phyloP scores from a whole-genome alignment of 2,888 invertebrate genomes.

The Drosophila vallismaia region DNA sequence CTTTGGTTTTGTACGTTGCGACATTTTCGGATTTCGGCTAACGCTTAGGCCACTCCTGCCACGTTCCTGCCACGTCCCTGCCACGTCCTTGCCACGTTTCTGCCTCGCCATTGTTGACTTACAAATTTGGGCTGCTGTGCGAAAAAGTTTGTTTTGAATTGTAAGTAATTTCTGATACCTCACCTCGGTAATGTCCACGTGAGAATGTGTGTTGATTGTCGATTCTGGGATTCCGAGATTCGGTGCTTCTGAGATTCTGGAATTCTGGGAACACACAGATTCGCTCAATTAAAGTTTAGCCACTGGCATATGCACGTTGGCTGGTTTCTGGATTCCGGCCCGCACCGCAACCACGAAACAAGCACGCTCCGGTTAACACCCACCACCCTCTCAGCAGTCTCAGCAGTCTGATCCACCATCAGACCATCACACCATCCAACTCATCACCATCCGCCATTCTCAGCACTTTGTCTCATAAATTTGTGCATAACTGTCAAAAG shows the following conservation, averaged over 20 bases:
- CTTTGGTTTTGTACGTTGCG: conserved; percentile 68
- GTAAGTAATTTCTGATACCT: conserved; percentile 78
- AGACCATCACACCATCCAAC: background rate
- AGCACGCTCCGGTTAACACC: conserved; percentile 17
- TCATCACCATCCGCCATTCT: conserved; percentile 53
- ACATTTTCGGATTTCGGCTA: conserved; percentile 74
- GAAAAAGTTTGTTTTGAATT: conserved; percentile 78
- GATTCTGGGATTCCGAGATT: background rate
- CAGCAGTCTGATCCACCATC: no score
- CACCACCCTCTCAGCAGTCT: background rate
- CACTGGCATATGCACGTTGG: conserved; percentile 31
- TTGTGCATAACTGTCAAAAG: conserved; percentile 80
- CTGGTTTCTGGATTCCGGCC: background rate
- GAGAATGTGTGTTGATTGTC: conserved; percentile 11
- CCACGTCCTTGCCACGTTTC: conserved; percentile 5
- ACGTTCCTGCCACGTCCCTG: background rate
- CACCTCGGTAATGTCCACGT: conserved; percentile 54
- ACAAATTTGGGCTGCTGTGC: conserved; percentile 76
- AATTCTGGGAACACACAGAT: conserved; percentile 41
- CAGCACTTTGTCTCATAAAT: conserved; percentile 78
- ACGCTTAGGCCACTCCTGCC: conserved; percentile 49
- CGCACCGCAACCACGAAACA: conserved; percentile 30
- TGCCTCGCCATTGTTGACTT: conserved; percentile 68
- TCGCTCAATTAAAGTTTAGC: conserved; percentile 71
- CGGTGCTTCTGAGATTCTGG: background rate